phyloP scores from a whole-genome alignment of 2,888 invertebrate genomes.

The Atethmia centrago region DNA sequence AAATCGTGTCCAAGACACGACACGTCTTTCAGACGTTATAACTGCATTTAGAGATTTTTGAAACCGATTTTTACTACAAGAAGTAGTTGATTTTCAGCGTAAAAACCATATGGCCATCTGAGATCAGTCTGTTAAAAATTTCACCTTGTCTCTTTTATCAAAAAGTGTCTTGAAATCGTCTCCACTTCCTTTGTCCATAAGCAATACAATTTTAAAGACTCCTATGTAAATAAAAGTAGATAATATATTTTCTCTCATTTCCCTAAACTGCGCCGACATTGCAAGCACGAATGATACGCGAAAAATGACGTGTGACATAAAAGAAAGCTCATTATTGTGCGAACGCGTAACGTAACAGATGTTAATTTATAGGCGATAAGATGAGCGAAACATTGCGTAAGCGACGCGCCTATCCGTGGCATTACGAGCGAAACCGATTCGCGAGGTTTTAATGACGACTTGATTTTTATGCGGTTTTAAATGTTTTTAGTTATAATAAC shows the following conservation, averaged over 20 bases:
- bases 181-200: background rate
- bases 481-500: background rate
- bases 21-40: background rate
- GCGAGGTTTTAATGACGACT: constrained; percentile 26
- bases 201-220: background rate
- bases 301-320: constrained; percentile 43
- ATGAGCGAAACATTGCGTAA: constrained; percentile 62
- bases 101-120: too few species aligned
- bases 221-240: background rate
- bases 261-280: constrained; percentile 3
- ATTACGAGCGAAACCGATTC: constrained; percentile 48
- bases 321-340: constrained; percentile 59
- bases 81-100: background rate
- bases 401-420: constrained; percentile 26
- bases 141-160: background rate
- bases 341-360: constrained; percentile 59
- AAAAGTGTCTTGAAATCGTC: background rate
- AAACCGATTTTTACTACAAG: background rate
- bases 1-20: background rate
- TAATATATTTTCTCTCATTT: background rate
- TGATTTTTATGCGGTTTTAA: constrained; percentile 3
- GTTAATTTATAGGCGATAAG: constrained; percentile 59
- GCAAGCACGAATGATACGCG: constrained; percentile 30
- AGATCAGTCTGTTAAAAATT: background rate
- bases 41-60: background rate